Evolutionary conservation across 2,113 vertebrate species (phyloP).

Genomic region (Labrus mixtus): DNA sequence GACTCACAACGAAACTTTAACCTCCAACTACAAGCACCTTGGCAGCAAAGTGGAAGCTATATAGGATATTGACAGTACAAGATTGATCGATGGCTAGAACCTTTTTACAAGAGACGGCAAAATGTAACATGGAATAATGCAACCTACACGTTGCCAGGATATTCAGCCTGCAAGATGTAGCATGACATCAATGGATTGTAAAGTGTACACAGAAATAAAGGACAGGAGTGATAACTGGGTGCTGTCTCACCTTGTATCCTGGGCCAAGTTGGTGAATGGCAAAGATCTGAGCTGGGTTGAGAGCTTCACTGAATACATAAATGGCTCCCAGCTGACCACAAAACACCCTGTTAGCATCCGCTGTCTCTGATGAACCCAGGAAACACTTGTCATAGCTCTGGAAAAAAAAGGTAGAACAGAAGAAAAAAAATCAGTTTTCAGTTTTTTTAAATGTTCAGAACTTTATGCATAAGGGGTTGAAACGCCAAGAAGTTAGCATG

Average conservation of each 20-base stretch:
- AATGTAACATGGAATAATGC: no score
- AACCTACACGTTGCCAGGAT: no score
- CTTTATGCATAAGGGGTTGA: neutral
- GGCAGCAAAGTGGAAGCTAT: neutral
- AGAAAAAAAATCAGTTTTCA: neutral
- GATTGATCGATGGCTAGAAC: conserved; percentile 30
- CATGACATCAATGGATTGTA: no score
- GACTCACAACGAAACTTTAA: no score
- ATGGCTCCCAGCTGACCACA: conserved; percentile 98
- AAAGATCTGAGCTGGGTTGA: conserved; percentile 99
- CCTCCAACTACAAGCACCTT: neutral
- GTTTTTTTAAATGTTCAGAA: neutral
- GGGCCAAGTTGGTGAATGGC: conserved; percentile 98
- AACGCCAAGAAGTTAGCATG: no score
- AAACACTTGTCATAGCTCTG: conserved; percentile 99
- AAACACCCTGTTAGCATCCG: conserved; percentile 97
- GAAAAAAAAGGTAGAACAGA: conserved; percentile 16
- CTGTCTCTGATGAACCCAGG: conserved; percentile 98
- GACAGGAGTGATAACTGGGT: neutral
- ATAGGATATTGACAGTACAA: conserved; percentile 6
- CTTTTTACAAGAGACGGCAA: no score
- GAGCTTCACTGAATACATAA: conserved; percentile 98
- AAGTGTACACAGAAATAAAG: neutral
- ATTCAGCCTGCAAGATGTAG: no score
- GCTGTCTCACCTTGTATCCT: conserved; percentile 93